phyloP scores from a whole-genome alignment of 2,888 invertebrate species.

The Tromatobia lineatoria region DNA sequence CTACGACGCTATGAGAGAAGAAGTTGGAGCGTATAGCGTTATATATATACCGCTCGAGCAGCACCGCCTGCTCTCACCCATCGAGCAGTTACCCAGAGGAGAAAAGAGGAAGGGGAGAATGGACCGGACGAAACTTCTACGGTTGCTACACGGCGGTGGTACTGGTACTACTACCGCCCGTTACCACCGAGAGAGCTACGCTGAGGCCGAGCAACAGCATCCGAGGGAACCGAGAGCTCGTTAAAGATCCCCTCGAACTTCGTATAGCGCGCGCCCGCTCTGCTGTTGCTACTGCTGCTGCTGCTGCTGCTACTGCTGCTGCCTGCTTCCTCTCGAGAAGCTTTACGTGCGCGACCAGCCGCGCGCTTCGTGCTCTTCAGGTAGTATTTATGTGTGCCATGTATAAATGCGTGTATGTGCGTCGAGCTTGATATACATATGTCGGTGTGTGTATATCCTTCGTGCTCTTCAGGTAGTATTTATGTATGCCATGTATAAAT shows the following conservation, averaged over 20 bases:
- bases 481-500: too few relatives aligned
- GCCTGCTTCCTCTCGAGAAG: conserved; percentile 51
- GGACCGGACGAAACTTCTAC: conserved; percentile 62
- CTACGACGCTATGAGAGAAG: not conserved
- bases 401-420: not conserved
- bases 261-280: conserved; percentile 31
- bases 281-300: too few relatives aligned
- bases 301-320: not conserved
- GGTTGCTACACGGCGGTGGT: conserved; percentile 25
- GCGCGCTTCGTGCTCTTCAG: conserved; percentile 9
- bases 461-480: too few relatives aligned
- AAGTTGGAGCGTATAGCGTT: not conserved
- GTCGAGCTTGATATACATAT: not conserved
- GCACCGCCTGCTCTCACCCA: conserved; percentile 30
- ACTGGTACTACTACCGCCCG: conserved; percentile 54
- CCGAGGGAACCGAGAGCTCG: conserved; percentile 65
- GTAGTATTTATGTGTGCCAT: conserved; percentile 6
- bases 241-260: conserved; percentile 68
- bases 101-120: conserved; percentile 17
- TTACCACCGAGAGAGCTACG: conserved; percentile 57
- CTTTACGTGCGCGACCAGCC: conserved; percentile 54
- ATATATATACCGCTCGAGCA: not conserved
- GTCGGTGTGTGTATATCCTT: not conserved
- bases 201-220: conserved; percentile 55
- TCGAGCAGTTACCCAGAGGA: not conserved